Base-by-base conservation (phyloP, 2,113 vertebrate genomes). In the Setophaga kirtlandii region DNA sequence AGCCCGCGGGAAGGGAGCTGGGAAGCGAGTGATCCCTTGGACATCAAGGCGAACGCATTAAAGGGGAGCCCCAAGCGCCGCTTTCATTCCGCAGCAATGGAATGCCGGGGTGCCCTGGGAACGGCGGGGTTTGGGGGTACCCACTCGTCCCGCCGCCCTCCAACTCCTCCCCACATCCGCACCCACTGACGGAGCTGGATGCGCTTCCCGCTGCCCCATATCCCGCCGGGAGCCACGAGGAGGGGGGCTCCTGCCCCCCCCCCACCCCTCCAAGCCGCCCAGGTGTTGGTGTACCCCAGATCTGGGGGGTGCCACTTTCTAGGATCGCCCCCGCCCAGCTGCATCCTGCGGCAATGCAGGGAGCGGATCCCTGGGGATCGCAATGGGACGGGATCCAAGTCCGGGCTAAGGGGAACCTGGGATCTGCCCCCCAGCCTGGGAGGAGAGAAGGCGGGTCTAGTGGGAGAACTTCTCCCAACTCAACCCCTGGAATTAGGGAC, bases 191-290 rank as follows among this genome's bases (percentile, higher is more conserved):
- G 2, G 27, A 56, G 52, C 47, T 50, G 5, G 9, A 27, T 8
- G 53, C 5, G 6, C 55, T 46, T 75, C 46, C 65, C 3, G 4
- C 25, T 31, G 59, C 59, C 50, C 7, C 4, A 27, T 7, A 64
- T 35, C 35, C 53, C 2, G 8, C 25, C 0, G 6, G 30, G 27
- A 53, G 35, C 2, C 16, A 23, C 6, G 12, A 50, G 21, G 18
- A 21, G 6, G 23, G 23, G 7, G 23, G 44, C 25, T 56, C 47
- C 53, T 31, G 52, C 28, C 28, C 52, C 17, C 52, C 17, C 28
- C 52, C 52, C 28, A 11, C 4, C 18, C 52, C 41, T 9, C 0
- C 1, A 16, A 21, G 25, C 15, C 1, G 1, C 25, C 16, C 23
- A 2, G 24, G 23, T 6, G 39, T 1, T 9, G 49, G 7, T 15